Conservation (phyloP, 2,888 invertebrate genomes). For the Tachystola acroxantha region DNA sequence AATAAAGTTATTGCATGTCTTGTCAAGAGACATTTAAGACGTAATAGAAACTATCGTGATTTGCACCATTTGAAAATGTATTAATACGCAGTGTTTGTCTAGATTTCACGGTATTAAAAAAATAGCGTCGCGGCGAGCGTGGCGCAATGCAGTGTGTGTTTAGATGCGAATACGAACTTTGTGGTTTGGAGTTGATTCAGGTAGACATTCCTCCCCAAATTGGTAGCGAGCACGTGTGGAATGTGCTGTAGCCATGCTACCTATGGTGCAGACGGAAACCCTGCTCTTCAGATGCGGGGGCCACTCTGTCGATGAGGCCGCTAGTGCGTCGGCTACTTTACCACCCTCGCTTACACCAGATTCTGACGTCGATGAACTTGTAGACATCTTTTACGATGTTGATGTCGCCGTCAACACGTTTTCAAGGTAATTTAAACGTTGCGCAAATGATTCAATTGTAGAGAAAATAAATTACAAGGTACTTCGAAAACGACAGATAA, state of each 20-base stretch:
- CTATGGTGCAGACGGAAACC: conserved; percentile 69
- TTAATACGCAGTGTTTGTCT: conserved; percentile 24
- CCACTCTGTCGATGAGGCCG: conserved; percentile 52
- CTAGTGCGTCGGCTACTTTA: conserved; percentile 60
- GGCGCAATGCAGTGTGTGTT: conserved; percentile 77
- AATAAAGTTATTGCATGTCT: conserved; percentile 61
- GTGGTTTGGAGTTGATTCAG: conserved; percentile 52
- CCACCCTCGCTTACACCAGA: conserved; percentile 68
- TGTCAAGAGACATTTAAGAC: conserved; percentile 32
- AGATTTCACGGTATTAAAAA: conserved; percentile 38
- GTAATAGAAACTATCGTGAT: conserved; percentile 20
- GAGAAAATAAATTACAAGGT: too few species aligned
- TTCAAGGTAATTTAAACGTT: conserved; percentile 49
- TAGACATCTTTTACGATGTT: conserved; percentile 71
- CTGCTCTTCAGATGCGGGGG: conserved; percentile 62
- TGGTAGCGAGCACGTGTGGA: conserved; percentile 45
- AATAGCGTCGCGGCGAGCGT: conserved; percentile 64
- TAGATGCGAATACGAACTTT: conserved; percentile 62
- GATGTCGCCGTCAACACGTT: conserved; percentile 65
- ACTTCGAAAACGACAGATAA: too few species aligned
- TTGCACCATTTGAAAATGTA: conserved; percentile 22
- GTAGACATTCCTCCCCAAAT: conserved; percentile 43
- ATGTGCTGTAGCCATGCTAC: conserved; percentile 64
- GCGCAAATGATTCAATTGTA: background rate
- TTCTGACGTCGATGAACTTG: conserved; percentile 66